Evolutionary conservation across 2,113 vertebrate genomes (phyloP), one percentile per base, ranked within the genome.

Genomic region (Microcebus murinus): DNA sequence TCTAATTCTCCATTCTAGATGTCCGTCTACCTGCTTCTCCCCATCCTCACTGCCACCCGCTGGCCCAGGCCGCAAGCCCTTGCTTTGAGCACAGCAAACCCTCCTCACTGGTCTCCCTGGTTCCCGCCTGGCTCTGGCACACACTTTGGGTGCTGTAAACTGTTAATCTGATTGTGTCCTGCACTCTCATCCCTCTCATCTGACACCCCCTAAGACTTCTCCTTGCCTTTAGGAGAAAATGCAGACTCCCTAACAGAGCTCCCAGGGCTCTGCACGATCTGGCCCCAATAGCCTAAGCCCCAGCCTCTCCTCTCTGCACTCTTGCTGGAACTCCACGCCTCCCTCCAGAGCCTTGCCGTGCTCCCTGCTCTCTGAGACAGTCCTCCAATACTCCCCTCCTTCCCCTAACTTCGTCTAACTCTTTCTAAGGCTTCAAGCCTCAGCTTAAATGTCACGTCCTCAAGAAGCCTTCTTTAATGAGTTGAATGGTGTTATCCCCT

Each of bases 401-500:
- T n/a, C 12, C 55, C 27, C 17, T 29, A 25, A 14, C 1, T 21
- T 10, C 4, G n/a, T 15, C 76, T 8, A 17, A 63, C 70, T 27
- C 34, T 87, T 5, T 0, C 61, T n/a, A 17, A 14, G 8, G 21
- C 27, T 42, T 45, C 52, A 0, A 0, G 36, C 8, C 68, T 74
- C 90, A 57, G n/a, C 27, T 55, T 39, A 10, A 21, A 11, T 6
- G 2, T 29, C 42, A 18, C 65, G 63, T 88, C 48, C 65, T 57
- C 4, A 0, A 34, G n/a, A 61, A 71, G 15, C 31, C 18, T 23
- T 73, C 87, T 9, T 0, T 1, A 6, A 21, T 21, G 34, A 1
- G 11, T 8, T 45, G 90, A 79, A 10, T 23, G 34, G 4, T 12
- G 2, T 61, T 9, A 25, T 29, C 15, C 50, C 27, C 25, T 45